A percentile compares a stretch with the other conserved stretches of the same genome.
These are phyloP conservation scores for Allobates femoralis DNA, from an alignment of 2,797 vertebrate genomes.

Conservation along the genomic window DNA sequence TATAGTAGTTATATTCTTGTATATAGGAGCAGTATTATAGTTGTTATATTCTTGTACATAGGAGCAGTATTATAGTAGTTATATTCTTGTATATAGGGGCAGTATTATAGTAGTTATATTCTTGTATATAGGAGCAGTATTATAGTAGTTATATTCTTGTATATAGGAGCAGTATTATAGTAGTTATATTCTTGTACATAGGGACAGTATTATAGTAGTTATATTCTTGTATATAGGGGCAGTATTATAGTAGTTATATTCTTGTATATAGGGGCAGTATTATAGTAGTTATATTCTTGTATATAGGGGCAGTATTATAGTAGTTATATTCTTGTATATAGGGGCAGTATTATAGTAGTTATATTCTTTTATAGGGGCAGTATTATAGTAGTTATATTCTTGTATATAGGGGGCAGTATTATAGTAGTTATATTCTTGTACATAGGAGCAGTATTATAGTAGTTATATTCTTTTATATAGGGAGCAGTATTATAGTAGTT, in stretches of 20 bases:
- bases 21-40: no score
- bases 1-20: no score
- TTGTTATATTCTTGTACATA: no score
- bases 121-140: background rate
- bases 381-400: conserved; percentile 10
- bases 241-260: conserved; percentile 19
- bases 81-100: no score
- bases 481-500: background rate
- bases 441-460: background rate
- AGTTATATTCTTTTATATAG: no score
- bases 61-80: no score
- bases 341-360: conserved; percentile 9
- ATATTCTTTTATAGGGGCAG: background rate
- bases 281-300: conserved; percentile 11
- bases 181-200: background rate
- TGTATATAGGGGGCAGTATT: background rate
- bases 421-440: conserved; percentile 2
- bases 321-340: conserved; percentile 2
- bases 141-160: background rate
- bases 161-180: background rate
- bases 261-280: background rate
- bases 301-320: background rate
- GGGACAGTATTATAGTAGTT: background rate
- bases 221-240: background rate
- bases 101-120: no score